Conservation (phyloP, 2,888 invertebrate species). For the Gryllus longicercus region DNA sequence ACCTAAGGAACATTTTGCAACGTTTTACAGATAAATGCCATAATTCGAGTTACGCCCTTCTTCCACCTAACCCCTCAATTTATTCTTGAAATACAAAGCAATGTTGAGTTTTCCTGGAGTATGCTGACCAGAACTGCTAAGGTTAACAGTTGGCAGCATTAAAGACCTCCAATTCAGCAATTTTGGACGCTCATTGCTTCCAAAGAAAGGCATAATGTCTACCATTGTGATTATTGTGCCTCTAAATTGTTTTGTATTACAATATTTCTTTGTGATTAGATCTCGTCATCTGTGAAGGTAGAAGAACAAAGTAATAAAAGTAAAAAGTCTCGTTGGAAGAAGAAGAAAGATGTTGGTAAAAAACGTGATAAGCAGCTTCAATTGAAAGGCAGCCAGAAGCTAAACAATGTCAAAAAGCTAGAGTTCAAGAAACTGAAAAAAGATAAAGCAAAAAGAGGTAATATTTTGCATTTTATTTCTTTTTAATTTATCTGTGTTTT, state of each 20-base stretch:
- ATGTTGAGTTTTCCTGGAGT: too few relatives aligned
- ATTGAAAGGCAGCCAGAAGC: constrained; percentile 65
- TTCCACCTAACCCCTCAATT: too few relatives aligned
- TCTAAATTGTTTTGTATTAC: not conserved
- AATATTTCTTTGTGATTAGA: constrained; percentile 24
- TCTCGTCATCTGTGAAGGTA: constrained; percentile 29
- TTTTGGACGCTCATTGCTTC: too few relatives aligned
- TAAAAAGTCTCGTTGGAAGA: constrained; percentile 49
- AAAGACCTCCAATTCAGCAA: too few relatives aligned
- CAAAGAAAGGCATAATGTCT: too few relatives aligned
- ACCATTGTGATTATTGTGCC: too few relatives aligned
- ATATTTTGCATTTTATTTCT: not conserved
- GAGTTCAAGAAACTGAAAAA: constrained; percentile 68
- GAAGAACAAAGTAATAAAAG: constrained; percentile 41
- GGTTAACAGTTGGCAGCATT: too few relatives aligned
- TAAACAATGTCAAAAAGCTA: constrained; percentile 59
- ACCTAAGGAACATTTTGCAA: too few relatives aligned
- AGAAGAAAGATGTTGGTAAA: constrained; percentile 46
- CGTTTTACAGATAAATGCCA: too few relatives aligned
- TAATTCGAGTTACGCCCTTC: too few relatives aligned
- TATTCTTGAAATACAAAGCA: too few relatives aligned
- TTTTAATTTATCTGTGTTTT: not conserved
- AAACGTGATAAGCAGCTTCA: constrained; percentile 64
- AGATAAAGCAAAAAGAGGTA: constrained; percentile 50
- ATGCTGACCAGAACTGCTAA: too few relatives aligned